Percentiles rank a stretch among this genome's conserved stretches.
phyloP scores from a whole-genome alignment of 2,888 invertebrate genomes.

The Noctua janthina region DNA sequence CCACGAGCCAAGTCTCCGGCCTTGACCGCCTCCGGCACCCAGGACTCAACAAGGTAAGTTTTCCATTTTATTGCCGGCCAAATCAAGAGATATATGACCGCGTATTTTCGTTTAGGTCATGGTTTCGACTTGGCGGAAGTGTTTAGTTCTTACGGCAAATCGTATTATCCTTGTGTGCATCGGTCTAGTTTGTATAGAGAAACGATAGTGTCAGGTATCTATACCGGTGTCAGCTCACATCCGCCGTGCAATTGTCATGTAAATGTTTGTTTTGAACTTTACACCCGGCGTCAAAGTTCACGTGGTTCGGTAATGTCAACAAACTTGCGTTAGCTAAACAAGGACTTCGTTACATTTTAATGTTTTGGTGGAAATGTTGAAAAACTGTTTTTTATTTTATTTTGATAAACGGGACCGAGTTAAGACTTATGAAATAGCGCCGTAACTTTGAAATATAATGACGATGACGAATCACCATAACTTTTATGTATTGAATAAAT shows the following conservation, averaged over 20 bases:
- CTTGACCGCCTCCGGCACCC: conserved; percentile 93
- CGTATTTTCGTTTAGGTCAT: conserved; percentile 79
- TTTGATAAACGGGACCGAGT: neutral
- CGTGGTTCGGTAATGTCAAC: conserved; percentile 73
- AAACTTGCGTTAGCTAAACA: conserved; percentile 69
- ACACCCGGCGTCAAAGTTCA: conserved; percentile 76
- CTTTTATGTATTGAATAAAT: neutral
- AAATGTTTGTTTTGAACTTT: conserved; percentile 79
- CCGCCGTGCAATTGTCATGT: conserved; percentile 68
- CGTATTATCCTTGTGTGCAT: conserved; percentile 46
- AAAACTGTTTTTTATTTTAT: conserved; percentile 9
- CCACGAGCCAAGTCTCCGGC: conserved; percentile 90
- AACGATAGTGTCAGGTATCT: conserved; percentile 15
- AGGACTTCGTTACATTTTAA: conserved; percentile 16
- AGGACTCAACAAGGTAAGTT: conserved; percentile 92
- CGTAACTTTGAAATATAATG: conserved; percentile 13
- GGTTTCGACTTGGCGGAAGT: conserved; percentile 78
- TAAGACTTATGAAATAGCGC: conserved; percentile 3
- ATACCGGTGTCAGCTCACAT: conserved; percentile 41
- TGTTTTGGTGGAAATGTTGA: conserved; percentile 20
- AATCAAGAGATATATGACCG: conserved; percentile 62
- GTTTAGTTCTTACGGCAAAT: conserved; percentile 62
- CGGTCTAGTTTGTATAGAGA: conserved; percentile 30
- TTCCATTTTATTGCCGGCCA: conserved; percentile 28
- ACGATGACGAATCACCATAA: conserved; percentile 25